Conservation (phyloP, 2,888 invertebrate genomes). For the Vanessa cardui region DNA sequence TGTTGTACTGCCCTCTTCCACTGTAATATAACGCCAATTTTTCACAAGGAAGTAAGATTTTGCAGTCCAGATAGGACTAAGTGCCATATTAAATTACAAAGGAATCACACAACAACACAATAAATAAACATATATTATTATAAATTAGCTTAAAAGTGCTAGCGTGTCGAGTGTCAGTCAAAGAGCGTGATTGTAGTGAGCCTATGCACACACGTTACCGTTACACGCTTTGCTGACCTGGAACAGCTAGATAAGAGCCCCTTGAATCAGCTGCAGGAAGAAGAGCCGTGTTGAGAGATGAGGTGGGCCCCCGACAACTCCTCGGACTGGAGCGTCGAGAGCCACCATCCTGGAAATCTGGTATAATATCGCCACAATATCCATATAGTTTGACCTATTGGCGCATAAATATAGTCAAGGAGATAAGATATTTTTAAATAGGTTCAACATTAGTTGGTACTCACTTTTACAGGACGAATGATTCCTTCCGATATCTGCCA, state of each 20-base stretch:
- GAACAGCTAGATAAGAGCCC: constrained; percentile 85
- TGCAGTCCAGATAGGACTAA: neutral
- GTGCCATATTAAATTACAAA: constrained; percentile 14
- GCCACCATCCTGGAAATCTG: constrained; percentile 80
- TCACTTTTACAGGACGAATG: constrained; percentile 97
- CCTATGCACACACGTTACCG: constrained; percentile 51
- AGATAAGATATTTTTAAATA: too few relatives aligned
- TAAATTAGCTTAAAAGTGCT: constrained; percentile 60
- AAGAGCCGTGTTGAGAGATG: constrained; percentile 79
- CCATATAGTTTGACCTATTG: constrained; percentile 34
- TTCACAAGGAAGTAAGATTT: constrained; percentile 42
- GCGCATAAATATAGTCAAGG: too few relatives aligned
- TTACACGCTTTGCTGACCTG: constrained; percentile 71
- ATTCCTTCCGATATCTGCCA: constrained; percentile 97
- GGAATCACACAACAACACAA: constrained; percentile 18
- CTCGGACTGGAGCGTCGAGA: constrained; percentile 74
- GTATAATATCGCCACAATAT: constrained; percentile 59
- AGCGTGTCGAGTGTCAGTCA: constrained; percentile 57
- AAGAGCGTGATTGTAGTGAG: constrained; percentile 64
- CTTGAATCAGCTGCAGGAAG: constrained; percentile 81
- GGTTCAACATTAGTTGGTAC: constrained; percentile 62
- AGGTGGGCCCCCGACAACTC: constrained; percentile 73
- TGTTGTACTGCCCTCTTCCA: constrained; percentile 77
- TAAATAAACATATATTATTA: constrained; percentile 43
- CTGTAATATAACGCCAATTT: constrained; percentile 73